These are phyloP conservation scores for Apostichopus parvimensis DNA, from an alignment of 35 echinoderm and acorn worm species.

Conservation along the genomic window DNA sequence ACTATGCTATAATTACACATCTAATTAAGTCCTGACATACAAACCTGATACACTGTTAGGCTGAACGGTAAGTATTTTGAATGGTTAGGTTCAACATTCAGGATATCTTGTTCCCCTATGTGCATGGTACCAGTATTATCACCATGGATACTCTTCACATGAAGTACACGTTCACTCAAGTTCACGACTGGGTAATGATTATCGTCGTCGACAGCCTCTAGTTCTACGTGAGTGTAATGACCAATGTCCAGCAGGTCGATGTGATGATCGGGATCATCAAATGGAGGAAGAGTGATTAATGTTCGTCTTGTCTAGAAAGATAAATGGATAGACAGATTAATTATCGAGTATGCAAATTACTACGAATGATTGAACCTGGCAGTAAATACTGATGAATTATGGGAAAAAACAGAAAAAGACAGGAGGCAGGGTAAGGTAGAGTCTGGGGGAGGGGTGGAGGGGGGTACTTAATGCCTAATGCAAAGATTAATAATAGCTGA, in stretches of 20 bases:
- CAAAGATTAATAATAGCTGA: too few species aligned
- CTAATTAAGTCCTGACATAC: background rate
- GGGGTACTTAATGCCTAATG: too few species aligned
- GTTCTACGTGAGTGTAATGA: conserved; percentile 69
- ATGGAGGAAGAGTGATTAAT: conserved; percentile 66
- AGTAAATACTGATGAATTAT: too few species aligned
- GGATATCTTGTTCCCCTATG: background rate
- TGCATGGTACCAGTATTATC: conserved; percentile 60
- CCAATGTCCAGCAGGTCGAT: conserved; percentile 85
- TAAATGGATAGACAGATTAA: background rate
- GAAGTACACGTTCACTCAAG: conserved; percentile 27
- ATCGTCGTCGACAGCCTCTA: conserved; percentile 72
- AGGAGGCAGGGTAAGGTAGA: too few species aligned
- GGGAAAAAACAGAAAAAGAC: too few species aligned
- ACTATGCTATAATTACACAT: too few species aligned
- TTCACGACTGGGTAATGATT: conserved; percentile 16
- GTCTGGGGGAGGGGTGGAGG: too few species aligned
- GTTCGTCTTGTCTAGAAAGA: conserved; percentile 61
- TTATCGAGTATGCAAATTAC: too few species aligned
- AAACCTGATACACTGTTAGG: conserved; percentile 76
- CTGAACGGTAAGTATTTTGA: conserved; percentile 65
- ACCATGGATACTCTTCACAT: conserved; percentile 54
- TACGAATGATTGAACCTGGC: too few species aligned
- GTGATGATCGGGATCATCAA: conserved; percentile 62
- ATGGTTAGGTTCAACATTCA: conserved; percentile 47